Base-by-base conservation (phyloP, 2,797 vertebrate species). In the Sebastes flavidus region DNA sequence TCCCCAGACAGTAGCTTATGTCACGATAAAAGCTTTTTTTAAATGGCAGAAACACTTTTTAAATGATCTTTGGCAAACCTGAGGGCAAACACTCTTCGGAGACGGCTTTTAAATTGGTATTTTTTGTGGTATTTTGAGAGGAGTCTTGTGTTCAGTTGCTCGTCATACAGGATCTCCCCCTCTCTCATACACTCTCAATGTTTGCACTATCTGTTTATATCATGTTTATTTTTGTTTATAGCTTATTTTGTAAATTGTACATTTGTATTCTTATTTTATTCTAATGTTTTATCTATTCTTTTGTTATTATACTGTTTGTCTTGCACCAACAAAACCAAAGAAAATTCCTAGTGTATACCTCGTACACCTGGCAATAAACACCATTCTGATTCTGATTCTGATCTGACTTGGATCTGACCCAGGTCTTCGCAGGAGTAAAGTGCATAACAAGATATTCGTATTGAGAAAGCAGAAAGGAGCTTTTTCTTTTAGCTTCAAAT, bases 11-110 rank as follows among this genome's bases (percentile, higher is more conserved):
- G 29, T 36, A 84, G 69, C 38, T 82, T 75, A 81, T 80, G 24
- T 65, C 8, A 63, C 38, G 65, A 22, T 59, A 8, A 55, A 30
- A 32, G 3, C 30, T 66, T 34, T 58, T 72, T 67, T 8, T 67
- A 7, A 62, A 63, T 49, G 25, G 13, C 13, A 61, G 52, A 63
- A 54, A 30, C 78, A 82, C 63, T 83, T 89, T 6, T 66, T 68
- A 18, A 61, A 30, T 46, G 11, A 54, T 81, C 55, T 78, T 75
- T 81, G 83, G 79, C 68, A 76, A 88, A 81, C 36, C 54, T 78
- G 69, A 87, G 74, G 5, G 25, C 7, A 81, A 66, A 77, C 56
- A 7, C 2, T 55, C 52, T 25, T 59, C 4, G 1, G 22, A 69
- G 32, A 38, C 18, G 27, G 24, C n/a, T 74, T 74, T 82, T 32